phyloP scores from a whole-genome alignment of 1,140 invertebrate species.

The Ephestia elutella region DNA sequence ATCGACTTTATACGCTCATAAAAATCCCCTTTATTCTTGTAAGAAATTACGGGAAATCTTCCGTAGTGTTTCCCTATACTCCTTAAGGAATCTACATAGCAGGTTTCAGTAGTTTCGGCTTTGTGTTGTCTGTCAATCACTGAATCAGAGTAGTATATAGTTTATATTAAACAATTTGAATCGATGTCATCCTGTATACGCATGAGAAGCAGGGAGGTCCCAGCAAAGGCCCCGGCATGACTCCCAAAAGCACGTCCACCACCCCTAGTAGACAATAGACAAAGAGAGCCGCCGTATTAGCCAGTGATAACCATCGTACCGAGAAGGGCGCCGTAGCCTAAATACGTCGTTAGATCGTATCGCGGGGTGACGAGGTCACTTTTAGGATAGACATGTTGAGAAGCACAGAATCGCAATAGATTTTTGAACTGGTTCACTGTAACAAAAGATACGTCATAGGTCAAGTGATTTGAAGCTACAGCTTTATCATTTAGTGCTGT shows the following conservation, averaged over 20 bases:
- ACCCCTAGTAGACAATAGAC: slow-evolving; percentile 69
- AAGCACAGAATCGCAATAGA: background rate
- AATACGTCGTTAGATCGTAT: slow-evolving; percentile 34
- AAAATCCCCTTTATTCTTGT: no score
- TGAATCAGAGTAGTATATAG: no score
- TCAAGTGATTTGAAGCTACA: no score
- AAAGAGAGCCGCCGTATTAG: slow-evolving; percentile 60
- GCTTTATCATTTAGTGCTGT: no score
- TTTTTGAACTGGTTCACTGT: background rate
- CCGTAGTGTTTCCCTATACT: no score
- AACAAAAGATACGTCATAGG: no score
- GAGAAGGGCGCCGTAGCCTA: slow-evolving; percentile 27
- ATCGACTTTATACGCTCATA: no score
- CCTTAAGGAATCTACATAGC: no score
- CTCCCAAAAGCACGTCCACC: slow-evolving; percentile 57
- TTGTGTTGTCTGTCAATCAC: no score
- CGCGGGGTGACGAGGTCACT: slow-evolving; percentile 8
- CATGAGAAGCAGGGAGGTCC: slow-evolving; percentile 56
- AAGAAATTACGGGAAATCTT: no score
- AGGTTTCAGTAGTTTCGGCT: no score
- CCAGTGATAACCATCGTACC: slow-evolving; percentile 43
- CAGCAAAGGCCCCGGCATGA: slow-evolving; percentile 59
- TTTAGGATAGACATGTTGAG: background rate
- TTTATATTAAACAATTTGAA: no score
- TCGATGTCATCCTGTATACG: slow-evolving; percentile 32